phyloP scores from a whole-genome alignment of 2,113 vertebrate genomes.

The Sisor rabdophorus region DNA sequence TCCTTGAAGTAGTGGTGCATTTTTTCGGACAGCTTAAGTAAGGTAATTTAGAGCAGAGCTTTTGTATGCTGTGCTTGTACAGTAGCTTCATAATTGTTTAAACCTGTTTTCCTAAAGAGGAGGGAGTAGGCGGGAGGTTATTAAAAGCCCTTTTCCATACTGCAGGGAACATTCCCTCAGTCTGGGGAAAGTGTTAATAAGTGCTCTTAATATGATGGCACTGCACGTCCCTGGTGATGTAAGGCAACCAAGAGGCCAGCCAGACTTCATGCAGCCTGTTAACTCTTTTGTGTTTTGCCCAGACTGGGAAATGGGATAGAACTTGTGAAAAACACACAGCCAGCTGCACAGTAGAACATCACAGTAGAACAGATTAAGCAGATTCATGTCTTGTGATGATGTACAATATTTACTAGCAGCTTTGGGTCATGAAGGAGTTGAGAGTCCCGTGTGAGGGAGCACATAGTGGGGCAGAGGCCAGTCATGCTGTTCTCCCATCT shows the following conservation, averaged over 20 bases:
- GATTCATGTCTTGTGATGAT: constrained; percentile 40
- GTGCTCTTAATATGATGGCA: constrained; percentile 52
- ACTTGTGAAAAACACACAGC: constrained; percentile 7
- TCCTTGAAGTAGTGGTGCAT: constrained; percentile 46
- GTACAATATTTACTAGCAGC: constrained; percentile 24
- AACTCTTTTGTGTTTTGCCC: constrained; percentile 33
- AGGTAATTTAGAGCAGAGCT: constrained; percentile 56
- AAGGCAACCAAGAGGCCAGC: constrained; percentile 33
- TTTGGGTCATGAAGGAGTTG: constrained; percentile 14
- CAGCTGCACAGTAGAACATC: constrained; percentile 19
- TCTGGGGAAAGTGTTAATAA: constrained; percentile 64
- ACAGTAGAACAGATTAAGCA: constrained; percentile 31
- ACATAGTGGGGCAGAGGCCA: constrained; percentile 33
- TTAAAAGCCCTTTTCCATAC: constrained; percentile 64
- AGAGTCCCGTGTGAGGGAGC: constrained; percentile 14
- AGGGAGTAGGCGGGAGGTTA: constrained; percentile 46
- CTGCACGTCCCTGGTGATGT: constrained; percentile 47
- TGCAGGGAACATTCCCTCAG: constrained; percentile 59
- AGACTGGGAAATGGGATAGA: neutral
- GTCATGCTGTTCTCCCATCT: constrained; percentile 28
- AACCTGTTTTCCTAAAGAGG: constrained; percentile 58
- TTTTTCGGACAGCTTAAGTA: constrained; percentile 49
- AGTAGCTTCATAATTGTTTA: constrained; percentile 68
- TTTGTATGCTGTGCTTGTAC: constrained; percentile 50
- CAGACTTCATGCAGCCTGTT: constrained; percentile 10